Percentiles rank a stretch among this genome's conserved stretches.
Evolutionary conservation across 1,140 invertebrate species (phyloP).

Genomic region (Lineus longissimus): DNA sequence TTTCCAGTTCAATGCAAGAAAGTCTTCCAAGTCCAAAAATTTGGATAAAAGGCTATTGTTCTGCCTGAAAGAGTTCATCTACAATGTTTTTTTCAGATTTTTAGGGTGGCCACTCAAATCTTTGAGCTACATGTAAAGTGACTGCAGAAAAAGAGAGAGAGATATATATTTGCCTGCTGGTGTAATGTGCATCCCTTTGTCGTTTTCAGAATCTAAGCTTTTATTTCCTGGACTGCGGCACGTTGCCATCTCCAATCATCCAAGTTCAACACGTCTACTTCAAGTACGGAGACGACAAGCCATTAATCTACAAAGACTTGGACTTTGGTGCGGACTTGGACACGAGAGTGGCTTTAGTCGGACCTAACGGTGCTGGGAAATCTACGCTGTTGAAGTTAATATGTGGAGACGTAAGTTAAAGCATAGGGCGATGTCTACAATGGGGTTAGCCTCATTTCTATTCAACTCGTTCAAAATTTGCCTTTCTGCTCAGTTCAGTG

Average conservation of each 20-base stretch:
- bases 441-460: not conserved
- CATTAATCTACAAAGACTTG: constrained; percentile 94
- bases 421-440: not conserved
- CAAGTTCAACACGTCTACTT: constrained; percentile 99
- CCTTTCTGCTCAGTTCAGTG: not conserved
- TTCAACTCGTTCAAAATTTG: not conserved
- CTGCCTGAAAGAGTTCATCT: too few relatives aligned
- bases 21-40: too few relatives aligned
- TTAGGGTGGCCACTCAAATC: too few relatives aligned
- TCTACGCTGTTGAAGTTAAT: constrained; percentile 94
- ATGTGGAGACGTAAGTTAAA: constrained; percentile 77
- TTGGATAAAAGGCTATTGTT: too few relatives aligned
- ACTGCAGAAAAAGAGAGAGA: too few relatives aligned
- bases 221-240: constrained; percentile 95
- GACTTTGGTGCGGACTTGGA: constrained; percentile 99
- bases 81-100: too few relatives aligned
- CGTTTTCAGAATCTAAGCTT: constrained; percentile 70
- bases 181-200: constrained; percentile 11
- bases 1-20: not conserved
- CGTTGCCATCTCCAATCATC: constrained; percentile 95
- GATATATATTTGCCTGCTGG: not conserved
- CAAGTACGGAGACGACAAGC: constrained; percentile 78
- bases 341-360: constrained; percentile 94
- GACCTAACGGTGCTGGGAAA: constrained; percentile 97
- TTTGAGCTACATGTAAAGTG: too few relatives aligned